Conservation (phyloP, 2,888 invertebrate genomes). For the Halocaridina rubra region DNA sequence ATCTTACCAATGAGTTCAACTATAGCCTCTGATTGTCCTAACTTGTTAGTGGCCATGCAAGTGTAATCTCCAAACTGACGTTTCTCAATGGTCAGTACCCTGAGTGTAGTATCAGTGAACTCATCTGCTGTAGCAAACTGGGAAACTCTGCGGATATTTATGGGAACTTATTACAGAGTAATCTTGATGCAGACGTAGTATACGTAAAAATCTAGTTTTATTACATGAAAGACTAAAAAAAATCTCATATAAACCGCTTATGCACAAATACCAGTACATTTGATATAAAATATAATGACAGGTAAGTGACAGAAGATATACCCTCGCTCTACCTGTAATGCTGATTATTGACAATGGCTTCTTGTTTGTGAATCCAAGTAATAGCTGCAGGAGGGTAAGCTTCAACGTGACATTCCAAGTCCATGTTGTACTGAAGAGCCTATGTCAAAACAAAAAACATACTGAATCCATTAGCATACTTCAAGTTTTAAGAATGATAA, state of each 20-base stretch:
- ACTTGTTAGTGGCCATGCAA: slow-evolving; percentile 89
- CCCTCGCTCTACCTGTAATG: slow-evolving; percentile 77
- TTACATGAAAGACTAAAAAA: too few relatives aligned
- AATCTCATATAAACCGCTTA: too few relatives aligned
- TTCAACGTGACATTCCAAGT: slow-evolving; percentile 92
- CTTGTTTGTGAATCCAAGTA: slow-evolving; percentile 86
- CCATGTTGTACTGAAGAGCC: slow-evolving; percentile 93
- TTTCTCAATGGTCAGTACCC: slow-evolving; percentile 91
- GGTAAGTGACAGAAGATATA: not conserved
- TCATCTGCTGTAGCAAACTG: slow-evolving; percentile 93
- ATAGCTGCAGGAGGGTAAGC: slow-evolving; percentile 95
- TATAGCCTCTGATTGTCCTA: slow-evolving; percentile 82
- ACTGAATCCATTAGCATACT: too few relatives aligned
- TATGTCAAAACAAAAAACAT: too few relatives aligned
- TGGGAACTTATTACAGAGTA: too few relatives aligned
- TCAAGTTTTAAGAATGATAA: too few relatives aligned
- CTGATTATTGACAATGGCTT: slow-evolving; percentile 86
- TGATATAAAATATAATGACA: too few relatives aligned
- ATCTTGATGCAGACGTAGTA: too few relatives aligned
- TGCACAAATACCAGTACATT: too few relatives aligned
- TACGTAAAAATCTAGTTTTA: too few relatives aligned
- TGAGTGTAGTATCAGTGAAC: slow-evolving; percentile 88
- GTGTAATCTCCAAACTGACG: slow-evolving; percentile 79
- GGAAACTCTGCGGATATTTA: slow-evolving; percentile 86
- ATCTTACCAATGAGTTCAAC: slow-evolving; percentile 85